Conservation (phyloP, 37 sponge, comb jelly and placozoan genomes). For the Lycopodina hypogea region DNA sequence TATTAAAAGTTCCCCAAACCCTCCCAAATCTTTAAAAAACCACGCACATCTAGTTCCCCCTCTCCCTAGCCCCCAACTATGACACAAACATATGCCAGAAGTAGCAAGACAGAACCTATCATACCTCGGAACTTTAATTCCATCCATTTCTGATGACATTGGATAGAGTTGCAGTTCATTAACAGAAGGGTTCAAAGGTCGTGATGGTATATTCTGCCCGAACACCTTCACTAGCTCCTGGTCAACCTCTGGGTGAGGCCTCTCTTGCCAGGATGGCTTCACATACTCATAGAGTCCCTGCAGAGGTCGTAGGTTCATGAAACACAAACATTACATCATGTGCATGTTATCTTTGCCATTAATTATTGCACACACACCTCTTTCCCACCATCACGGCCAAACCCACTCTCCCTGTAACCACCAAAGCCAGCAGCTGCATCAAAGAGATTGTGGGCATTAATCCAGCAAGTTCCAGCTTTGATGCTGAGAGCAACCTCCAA, state of each 20-base stretch:
- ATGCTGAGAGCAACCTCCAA: constrained; percentile 79
- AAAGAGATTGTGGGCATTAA: constrained; percentile 93
- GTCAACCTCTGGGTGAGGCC: constrained; percentile 52
- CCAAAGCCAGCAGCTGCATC: constrained; percentile 96
- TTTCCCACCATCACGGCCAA: constrained; percentile 92
- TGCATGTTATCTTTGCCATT: not conserved
- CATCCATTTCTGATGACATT: constrained; percentile 39
- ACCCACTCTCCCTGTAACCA: constrained; percentile 92
- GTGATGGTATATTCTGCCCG: constrained; percentile 74
- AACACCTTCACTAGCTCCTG: constrained; percentile 69
- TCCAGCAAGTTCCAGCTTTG: constrained; percentile 83
- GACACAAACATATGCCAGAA: too few species aligned
- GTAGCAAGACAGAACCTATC: too few species aligned
- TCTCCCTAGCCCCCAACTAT: too few species aligned
- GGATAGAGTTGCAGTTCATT: constrained; percentile 64
- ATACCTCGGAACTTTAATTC: constrained; percentile 65
- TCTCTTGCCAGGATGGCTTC: constrained; percentile 79
- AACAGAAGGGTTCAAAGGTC: constrained; percentile 88
- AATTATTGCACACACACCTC: constrained; percentile 52
- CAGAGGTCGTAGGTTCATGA: not conserved
- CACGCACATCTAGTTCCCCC: too few species aligned
- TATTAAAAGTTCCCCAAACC: too few species aligned
- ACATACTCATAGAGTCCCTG: constrained; percentile 91
- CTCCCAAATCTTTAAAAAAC: too few species aligned
- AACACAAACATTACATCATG: too few species aligned